Base-by-base conservation (phyloP, 2,113 vertebrate species). In the Dicaeum eximium region DNA sequence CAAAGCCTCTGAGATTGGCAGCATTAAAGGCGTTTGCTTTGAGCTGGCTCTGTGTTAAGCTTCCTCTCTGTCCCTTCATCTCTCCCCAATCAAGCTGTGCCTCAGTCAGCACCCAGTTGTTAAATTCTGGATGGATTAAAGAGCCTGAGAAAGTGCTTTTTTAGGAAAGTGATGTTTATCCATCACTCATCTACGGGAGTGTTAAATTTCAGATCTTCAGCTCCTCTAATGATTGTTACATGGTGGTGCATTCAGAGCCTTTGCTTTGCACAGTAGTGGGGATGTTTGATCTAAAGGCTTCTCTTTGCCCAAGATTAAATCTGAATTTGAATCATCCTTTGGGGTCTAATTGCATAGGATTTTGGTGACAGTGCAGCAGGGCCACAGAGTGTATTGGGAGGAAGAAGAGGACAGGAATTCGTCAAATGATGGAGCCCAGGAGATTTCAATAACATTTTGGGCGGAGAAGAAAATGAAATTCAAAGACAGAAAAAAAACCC, bases 111-210 rank as follows among this genome's bases (percentile, higher is more conserved):
- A 92, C 88, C 86, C 66, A 88, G 82, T 95, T 88, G 86, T 96
- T 96, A 93, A 95, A 96, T 93, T 97, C 86, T 77, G 82, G 93
- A 65, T 78, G 92, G 92, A 95, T 96, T 94, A 97, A 96, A 96
- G 95, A 88, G 65, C 77, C 89, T 64, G 57, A 91, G 50, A 95
- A 88, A 86, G 44, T 57, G 72, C 54, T 81, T 93, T 94, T 93
- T 86, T 33, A 88, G 78, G n/a, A 77, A 90, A 91, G 77, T 5
- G 13, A 51, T 95, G 91, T 92, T 95, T 96, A 95, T 91, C 83
- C 79, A 86, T 92, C 94, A 71, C 44, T 95, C 75, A 75, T 92
- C 80, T 77, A 73, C 4, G 45, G n/a, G 61, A 92, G 85, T 72
- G 84, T 83, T 85, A 81, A 73, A 88, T 64, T 84, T 95, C 75